Conservation (phyloP, 2,888 invertebrate species). For the Phortica okadai region DNA sequence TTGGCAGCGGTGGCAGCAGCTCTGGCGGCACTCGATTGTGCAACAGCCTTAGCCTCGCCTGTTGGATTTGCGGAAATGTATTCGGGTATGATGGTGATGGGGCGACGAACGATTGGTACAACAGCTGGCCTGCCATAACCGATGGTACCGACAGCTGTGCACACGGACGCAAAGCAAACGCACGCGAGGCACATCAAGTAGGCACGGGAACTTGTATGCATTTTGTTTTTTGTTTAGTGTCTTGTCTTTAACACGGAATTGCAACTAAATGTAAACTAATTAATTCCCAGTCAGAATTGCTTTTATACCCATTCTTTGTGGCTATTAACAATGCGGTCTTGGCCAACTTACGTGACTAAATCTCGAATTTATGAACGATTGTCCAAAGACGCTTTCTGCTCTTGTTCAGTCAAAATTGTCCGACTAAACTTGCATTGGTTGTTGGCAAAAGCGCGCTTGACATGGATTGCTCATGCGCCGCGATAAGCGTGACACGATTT, state of each 20-base stretch:
- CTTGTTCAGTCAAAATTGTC: slow-evolving; percentile 35
- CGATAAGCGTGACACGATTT: slow-evolving; percentile 42
- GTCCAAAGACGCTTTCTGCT: slow-evolving; percentile 43
- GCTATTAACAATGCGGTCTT: slow-evolving; percentile 57
- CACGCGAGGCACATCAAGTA: slow-evolving; percentile 55
- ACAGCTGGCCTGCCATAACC: slow-evolving; percentile 40
- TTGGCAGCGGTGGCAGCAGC: slow-evolving; percentile 69
- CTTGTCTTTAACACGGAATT: slow-evolving; percentile 53
- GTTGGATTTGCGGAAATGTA: slow-evolving; percentile 40
- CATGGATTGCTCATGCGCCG: slow-evolving; percentile 26
- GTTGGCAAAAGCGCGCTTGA: slow-evolving; percentile 2
- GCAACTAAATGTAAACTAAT: slow-evolving; percentile 67
- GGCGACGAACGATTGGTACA: slow-evolving; percentile 13
- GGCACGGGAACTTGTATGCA: slow-evolving; percentile 53
- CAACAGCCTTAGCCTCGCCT: slow-evolving; percentile 63
- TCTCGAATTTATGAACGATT: slow-evolving; percentile 43
- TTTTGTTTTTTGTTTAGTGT: slow-evolving; percentile 35
- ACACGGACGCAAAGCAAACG: slow-evolving; percentile 23
- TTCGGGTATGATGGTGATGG: too few relatives aligned
- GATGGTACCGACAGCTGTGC: slow-evolving; percentile 5
- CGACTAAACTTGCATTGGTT: neutral
- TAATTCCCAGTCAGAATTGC: slow-evolving; percentile 63
- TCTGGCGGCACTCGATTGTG: slow-evolving; percentile 63
- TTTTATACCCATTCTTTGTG: slow-evolving; percentile 68
- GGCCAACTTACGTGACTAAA: slow-evolving; percentile 70